Conservation (phyloP, 2,888 invertebrate genomes). For the Tetranychus truncatus region DNA sequence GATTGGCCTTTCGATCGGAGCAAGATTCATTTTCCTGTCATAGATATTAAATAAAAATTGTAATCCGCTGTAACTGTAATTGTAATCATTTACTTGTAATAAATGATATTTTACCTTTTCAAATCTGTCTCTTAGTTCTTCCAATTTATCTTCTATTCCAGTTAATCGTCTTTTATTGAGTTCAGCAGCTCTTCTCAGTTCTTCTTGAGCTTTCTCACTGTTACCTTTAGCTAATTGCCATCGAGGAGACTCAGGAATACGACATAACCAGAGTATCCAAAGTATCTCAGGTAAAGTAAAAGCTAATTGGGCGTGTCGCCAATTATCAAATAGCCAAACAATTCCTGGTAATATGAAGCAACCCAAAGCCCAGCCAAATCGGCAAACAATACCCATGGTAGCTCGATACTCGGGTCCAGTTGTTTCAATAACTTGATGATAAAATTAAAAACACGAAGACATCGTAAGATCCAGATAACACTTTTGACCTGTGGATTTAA, state of each 20-base stretch:
- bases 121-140: background rate
- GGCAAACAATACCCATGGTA: constrained; percentile 7
- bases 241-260: constrained; percentile 22
- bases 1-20: background rate
- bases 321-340: background rate
- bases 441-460: constrained; percentile 7
- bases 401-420: constrained; percentile 17
- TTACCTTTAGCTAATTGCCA: constrained; percentile 16
- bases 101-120: background rate
- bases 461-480: background rate
- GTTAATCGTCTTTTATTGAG: background rate
- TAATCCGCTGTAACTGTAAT: too few species aligned
- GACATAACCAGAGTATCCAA: constrained; percentile 30
- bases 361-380: constrained; percentile 16
- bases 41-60: too few species aligned
- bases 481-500: too few species aligned
- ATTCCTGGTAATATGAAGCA: constrained; percentile 28
- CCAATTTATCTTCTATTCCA: constrained; percentile 12
- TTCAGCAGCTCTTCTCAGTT: constrained; percentile 6
- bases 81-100: too few species aligned
- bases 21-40: background rate
- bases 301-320: constrained; percentile 23
- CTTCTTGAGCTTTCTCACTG: background rate
- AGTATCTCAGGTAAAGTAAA: constrained; percentile 30
- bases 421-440: constrained; percentile 13